Evolutionary conservation across 2,797 vertebrate genomes (phyloP), one percentile per base, ranked within the genome.

Genomic region (Meriones psammophilus): DNA sequence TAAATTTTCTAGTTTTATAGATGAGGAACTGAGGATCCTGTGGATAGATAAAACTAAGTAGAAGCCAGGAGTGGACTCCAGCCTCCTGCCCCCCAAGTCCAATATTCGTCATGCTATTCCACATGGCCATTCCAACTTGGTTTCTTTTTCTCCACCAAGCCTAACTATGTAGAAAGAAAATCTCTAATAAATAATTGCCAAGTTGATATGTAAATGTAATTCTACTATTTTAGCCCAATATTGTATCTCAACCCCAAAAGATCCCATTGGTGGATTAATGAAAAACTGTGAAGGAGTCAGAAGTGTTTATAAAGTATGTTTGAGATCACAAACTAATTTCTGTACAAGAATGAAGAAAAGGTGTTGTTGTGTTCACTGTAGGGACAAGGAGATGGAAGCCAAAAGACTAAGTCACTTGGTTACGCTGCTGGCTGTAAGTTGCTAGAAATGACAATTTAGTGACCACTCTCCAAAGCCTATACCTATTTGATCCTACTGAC

Each of bases 1-100:
- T 30, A 50, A 77, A 42, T 42, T 56, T 80, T 85, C 22, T 73
- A 64, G 1, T 86, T 90, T 89, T 93, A 90, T 46, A 95, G 83
- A 66, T 18, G 60, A 93, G 42, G 68, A 92, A 68, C 18, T 33
- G 74, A 93, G 74, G 26, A 36, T 79, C 50, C 20, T 17, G 54
- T 39, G 30, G 39, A 64, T 71, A 88, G 86, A 81, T 0, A 66
- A 36, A 58, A 80, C 39, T n/a, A 22, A 96, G 22, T 28, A 28
- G 46, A 26, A 56, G 62, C 26, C 39, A 77, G 36, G 69, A 74
- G 2, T 60, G 39, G 84, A 90, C 39, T 56, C 42, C 81, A 71
- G 33, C 73, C 86, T 93, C 50, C 54, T 18, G 24, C 68, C 50
- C 33, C 79, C 74, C 73, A 76, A 85, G 77, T 92, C 58, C 92